phyloP scores from a whole-genome alignment of 2,797 vertebrate genomes.

The Chromobotia macracanthus region DNA sequence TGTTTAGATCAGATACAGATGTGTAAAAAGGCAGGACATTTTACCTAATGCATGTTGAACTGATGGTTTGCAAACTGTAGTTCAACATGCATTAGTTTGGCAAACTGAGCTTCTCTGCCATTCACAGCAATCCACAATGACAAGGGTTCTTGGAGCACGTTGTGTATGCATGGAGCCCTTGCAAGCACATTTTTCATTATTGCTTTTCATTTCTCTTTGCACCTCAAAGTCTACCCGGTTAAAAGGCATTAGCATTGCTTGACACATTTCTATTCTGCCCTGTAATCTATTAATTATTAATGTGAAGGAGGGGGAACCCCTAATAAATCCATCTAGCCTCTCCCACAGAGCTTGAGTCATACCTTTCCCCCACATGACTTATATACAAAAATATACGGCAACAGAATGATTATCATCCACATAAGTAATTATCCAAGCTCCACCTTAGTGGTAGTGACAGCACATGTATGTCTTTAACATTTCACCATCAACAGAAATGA shows the following conservation, averaged over 20 bases:
- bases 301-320: conserved; percentile 32
- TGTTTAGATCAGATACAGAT: neutral
- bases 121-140: neutral
- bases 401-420: neutral
- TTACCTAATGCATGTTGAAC: neutral
- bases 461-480: conserved; percentile 23
- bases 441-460: neutral
- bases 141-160: neutral
- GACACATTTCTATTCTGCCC: neutral
- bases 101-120: neutral
- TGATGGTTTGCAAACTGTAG: neutral
- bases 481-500: neutral
- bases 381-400: conserved; percentile 15
- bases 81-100: no score
- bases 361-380: conserved; percentile 21
- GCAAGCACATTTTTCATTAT: neutral
- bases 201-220: conserved; percentile 3
- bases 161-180: neutral
- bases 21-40: neutral
- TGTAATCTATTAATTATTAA: conserved; percentile 21
- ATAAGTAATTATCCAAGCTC: conserved; percentile 16
- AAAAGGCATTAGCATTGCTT: conserved; percentile 17
- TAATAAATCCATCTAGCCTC: conserved; percentile 26
- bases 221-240: neutral
- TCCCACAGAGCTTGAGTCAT: conserved; percentile 38